Evolutionary conservation across 2,888 invertebrate species (phyloP), one percentile per base, ranked within the genome.

Genomic region (Nemotelus pantherinus): DNA sequence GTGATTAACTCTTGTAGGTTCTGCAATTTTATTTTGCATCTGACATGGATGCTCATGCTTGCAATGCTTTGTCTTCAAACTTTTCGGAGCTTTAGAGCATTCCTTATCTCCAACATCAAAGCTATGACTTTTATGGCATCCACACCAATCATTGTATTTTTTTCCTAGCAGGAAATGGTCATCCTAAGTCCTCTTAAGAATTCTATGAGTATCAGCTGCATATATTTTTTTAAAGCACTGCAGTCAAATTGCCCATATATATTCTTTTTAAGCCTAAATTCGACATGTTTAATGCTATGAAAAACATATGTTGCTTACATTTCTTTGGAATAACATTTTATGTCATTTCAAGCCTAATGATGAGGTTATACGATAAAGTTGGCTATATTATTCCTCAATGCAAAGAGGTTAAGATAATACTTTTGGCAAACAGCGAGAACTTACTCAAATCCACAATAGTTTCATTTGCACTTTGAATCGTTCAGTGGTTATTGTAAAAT

Each of bases 261-360:
- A 60, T 25, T 60, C 60, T 10, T 43, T 64, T 64, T 64, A 43
- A 44, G 44, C 41, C 43, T 2, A 64, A 2, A 64, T 64, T 6
- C 64, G 3, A 44, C 7, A 64, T 64, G 64, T 43, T 64, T 43
- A 5, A 64, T 44, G 64, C 64, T 64, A 64, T 64, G 64, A 64
- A 3, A 64, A 64, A 64, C 3, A 58, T 58, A 64, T 64, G 1
- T 39, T 64, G 4, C 43, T 64, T 64, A 44, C 64, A 3, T 44
- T 64, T 64, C 64, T 7, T 2, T 44, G 64, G 7, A 64, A 58
- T 7, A 58, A 58, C 9, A 5, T 58, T 2, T 10, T 43, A 2
- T 64, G 64, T 64, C 2, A 64, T 64, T 43, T 64, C 44, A 64
- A 64, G 64, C 64, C 3, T 60, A 64, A 64, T 43, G 64, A 44